These are phyloP conservation scores for Vimba vimba DNA, from an alignment of 2,113 vertebrate genomes.

Conservation along the genomic window DNA sequence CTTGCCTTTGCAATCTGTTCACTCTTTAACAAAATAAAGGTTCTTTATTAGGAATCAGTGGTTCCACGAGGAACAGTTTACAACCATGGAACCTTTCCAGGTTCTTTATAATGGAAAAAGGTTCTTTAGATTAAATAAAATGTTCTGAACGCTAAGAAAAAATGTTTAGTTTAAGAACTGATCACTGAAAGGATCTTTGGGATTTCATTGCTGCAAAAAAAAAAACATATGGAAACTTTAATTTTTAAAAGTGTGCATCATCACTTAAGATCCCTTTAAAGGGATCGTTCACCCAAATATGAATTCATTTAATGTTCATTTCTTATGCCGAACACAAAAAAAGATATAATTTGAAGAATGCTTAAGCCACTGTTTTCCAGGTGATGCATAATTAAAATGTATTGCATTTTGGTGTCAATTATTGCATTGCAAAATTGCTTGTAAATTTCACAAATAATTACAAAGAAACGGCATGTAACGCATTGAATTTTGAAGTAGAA, in stretches of 20 bases:
- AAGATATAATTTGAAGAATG: not conserved
- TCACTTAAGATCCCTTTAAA: not conserved
- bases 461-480: not conserved
- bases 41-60: too few relatives aligned
- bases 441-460: not conserved
- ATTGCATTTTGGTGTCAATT: not conserved
- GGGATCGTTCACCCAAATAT: not conserved
- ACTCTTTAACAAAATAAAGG: not conserved
- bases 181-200: too few relatives aligned
- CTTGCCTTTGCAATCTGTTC: slow-evolving; percentile 5
- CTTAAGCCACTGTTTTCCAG: not conserved
- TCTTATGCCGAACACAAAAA: not conserved
- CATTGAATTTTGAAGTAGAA: too few relatives aligned
- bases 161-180: too few relatives aligned
- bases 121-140: too few relatives aligned
- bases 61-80: too few relatives aligned
- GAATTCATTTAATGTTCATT: not conserved
- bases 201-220: too few relatives aligned
- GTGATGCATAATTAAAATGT: not conserved
- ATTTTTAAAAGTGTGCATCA: too few relatives aligned
- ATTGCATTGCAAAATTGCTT: not conserved
- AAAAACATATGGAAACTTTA: too few relatives aligned
- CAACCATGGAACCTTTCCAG: too few relatives aligned
- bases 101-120: too few relatives aligned
- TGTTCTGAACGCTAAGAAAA: too few relatives aligned